Base-by-base conservation (phyloP, 2,888 invertebrate genomes). In the Bedellia somnulentella region DNA sequence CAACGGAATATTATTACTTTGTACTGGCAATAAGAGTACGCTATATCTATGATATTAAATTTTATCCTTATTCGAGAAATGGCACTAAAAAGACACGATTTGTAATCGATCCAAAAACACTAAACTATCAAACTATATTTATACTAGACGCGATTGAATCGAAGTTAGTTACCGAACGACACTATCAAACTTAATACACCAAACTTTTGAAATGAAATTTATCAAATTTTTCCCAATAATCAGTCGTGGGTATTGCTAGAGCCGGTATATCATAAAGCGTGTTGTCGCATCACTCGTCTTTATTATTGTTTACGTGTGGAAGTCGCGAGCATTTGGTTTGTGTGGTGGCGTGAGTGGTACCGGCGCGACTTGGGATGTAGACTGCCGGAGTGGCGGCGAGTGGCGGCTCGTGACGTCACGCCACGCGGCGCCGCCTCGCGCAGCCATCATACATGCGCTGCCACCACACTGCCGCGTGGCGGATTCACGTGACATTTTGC, bases 81-180 rank as follows among this genome's bases (percentile, higher is more conserved):
- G 68, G 71, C 73, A 73, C 73, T 66, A 66, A 67, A 68, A 73
- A 73, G 70, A 75, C 73, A 73, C 73, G 64, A 54, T 62, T 57
- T 49, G 48, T 41, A 52, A 54, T 51, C 52, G 51, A 53, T 47
- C 31, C 26, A 32, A n/a, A 11, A 12, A 36, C 33, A 31, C 32
- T 27, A 33, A 33, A 32, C 33, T n/a, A 32, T 33, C n/a, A 37
- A 35, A 35, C 16, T 11, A n/a, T 29, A 21, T 12, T 10, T 15
- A 17, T 25, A 28, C 14, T 12, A 4, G 11, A n/a, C 24, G 10
- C 24, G 18, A 32, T 8, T 29, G 31, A 21, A 27, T 13, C 28
- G 27, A 32, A 31, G 31, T 35, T 32, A 16, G 15, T 27, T 8
- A 26, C 18, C 25, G 23, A 31, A 25, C 25, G 27, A 16, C 24